These are phyloP conservation scores for Platalea minor DNA, from an alignment of 2,797 vertebrate species.

Conservation along the genomic window DNA sequence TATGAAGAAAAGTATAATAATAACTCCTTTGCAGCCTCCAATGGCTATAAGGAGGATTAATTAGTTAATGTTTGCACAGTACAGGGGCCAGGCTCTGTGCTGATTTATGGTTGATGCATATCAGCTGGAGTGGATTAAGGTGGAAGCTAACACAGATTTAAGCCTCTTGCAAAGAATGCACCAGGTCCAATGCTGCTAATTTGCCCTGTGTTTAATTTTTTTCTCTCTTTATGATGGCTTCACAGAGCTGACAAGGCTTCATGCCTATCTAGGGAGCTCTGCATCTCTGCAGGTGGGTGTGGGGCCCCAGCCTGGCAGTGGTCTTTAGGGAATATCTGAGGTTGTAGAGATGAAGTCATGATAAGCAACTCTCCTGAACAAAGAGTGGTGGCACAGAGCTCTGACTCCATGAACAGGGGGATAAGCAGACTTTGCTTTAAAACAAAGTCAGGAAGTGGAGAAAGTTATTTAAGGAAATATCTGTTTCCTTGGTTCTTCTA, in stretches of 20 bases:
- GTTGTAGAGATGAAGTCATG: neutral
- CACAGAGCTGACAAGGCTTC: neutral
- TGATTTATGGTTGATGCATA: neutral
- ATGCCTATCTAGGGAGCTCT: neutral
- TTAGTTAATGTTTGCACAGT: slow-evolving; percentile 56
- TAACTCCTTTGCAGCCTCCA: neutral
- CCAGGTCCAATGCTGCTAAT: neutral
- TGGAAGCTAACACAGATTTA: neutral
- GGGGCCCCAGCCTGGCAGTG: neutral
- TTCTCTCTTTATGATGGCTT: neutral
- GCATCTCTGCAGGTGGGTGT: neutral
- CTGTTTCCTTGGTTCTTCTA: neutral
- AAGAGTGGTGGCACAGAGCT: neutral
- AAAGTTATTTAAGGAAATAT: neutral
- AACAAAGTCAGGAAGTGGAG: neutral
- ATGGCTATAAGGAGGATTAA: slow-evolving; percentile 20
- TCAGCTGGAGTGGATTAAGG: slow-evolving; percentile 5
- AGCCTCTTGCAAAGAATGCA: neutral
- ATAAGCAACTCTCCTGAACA: neutral
- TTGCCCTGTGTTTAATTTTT: neutral
- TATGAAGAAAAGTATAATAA: neutral
- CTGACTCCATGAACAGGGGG: neutral
- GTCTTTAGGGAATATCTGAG: neutral
- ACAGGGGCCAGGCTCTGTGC: neutral
- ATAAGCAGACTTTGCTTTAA: neutral